A percentile compares a stretch with the other conserved stretches of the same genome.
Evolutionary conservation across 2,797 vertebrate species (phyloP).

Genomic region (Allobates femoralis): DNA sequence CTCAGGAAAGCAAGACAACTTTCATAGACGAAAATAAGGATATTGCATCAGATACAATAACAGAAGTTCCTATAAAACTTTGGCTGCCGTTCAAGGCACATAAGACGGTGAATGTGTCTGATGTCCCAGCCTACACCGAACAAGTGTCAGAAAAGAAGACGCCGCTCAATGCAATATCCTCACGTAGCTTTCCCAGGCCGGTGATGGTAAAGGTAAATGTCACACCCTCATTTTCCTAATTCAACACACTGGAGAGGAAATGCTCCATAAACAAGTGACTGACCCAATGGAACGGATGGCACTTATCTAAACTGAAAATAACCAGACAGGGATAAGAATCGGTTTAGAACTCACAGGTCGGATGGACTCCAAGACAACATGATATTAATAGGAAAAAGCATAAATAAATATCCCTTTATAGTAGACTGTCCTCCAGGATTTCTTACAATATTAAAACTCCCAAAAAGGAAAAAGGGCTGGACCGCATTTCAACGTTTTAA

Average conservation of each 20-base stretch:
- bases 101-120: background rate
- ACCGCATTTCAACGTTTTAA: background rate
- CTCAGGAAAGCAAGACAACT: constrained; percentile 27
- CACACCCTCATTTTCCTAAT: constrained; percentile 11
- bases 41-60: constrained; percentile 36
- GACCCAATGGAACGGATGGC: background rate
- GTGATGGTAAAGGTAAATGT: background rate
- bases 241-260: constrained; percentile 1
- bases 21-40: constrained; percentile 2
- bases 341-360: background rate
- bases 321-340: background rate
- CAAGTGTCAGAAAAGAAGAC: background rate
- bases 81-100: constrained; percentile 34
- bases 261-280: background rate
- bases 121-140: background rate
- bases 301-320: constrained; percentile 2
- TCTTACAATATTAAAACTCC: background rate
- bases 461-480: background rate
- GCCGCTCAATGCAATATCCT: background rate
- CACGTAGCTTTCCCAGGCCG: background rate
- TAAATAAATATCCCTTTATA: background rate
- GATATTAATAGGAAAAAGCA: background rate
- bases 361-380: background rate
- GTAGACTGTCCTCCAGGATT: background rate
- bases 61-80: constrained; percentile 19